Conservation (phyloP, 2,888 invertebrate genomes). For the Dasypolia templi region DNA sequence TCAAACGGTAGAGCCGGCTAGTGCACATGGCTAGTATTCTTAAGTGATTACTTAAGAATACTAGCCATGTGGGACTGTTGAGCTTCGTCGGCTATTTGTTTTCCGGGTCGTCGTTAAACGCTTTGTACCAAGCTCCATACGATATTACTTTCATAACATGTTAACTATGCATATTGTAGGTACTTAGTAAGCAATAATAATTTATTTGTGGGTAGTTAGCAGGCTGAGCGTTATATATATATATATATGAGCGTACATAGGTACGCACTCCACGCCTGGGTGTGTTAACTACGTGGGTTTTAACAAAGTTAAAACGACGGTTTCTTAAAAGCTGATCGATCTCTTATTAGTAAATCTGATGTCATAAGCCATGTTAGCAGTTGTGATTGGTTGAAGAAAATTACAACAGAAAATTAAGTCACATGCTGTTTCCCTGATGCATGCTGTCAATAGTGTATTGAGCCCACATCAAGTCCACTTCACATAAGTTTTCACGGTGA, state of each 20-base stretch:
- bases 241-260: no score
- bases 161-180: neutral
- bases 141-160: neutral
- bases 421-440: neutral
- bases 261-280: neutral
- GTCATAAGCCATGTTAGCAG: neutral
- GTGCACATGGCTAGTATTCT: no score
- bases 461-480: neutral
- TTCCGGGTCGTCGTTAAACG: slow-evolving; percentile 22
- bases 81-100: slow-evolving; percentile 42
- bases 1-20: slow-evolving; percentile 15
- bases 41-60: slow-evolving; percentile 54
- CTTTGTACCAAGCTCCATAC: slow-evolving; percentile 1
- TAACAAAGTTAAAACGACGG: neutral
- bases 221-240: no score
- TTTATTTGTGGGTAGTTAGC: neutral
- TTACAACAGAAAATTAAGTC: neutral
- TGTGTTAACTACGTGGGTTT: neutral
- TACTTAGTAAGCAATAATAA: neutral
- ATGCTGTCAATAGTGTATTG: no score
- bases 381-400: neutral
- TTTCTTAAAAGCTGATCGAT: neutral
- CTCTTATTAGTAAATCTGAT: neutral
- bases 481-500: neutral
- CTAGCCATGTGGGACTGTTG: slow-evolving; percentile 29